Evolutionary conservation across 2,797 vertebrate genomes (phyloP).

Genomic region (Myotis vivesi): DNA sequence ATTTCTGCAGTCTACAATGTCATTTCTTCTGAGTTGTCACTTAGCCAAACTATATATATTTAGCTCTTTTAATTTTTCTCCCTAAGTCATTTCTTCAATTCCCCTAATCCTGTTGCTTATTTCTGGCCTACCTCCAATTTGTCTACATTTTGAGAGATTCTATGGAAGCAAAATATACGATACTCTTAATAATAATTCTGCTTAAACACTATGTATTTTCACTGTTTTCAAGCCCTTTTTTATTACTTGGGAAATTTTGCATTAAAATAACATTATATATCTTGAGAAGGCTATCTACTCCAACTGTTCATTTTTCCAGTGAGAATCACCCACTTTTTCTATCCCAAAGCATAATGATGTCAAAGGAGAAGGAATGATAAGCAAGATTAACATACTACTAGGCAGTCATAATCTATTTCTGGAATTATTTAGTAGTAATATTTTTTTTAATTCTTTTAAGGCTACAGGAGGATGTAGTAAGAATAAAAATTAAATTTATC

Average conservation of each 20-base stretch:
- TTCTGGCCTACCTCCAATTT: not conserved
- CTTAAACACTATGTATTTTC: constrained; percentile 27
- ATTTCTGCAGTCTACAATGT: not conserved
- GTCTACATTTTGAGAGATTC: constrained; percentile 36
- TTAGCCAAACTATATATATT: not conserved
- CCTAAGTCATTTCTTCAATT: constrained; percentile 8
- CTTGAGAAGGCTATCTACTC: constrained; percentile 10
- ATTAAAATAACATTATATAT: constrained; percentile 21
- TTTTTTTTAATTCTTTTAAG: constrained; percentile 53
- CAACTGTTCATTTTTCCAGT: constrained; percentile 33
- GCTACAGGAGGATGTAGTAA: constrained; percentile 24
- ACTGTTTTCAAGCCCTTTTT: constrained; percentile 17
- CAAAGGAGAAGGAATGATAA: not conserved
- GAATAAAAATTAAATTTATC: constrained; percentile 75
- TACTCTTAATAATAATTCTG: constrained; percentile 56
- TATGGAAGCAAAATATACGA: constrained; percentile 21
- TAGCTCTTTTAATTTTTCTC: constrained; percentile 38
- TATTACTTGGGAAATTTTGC: constrained; percentile 33
- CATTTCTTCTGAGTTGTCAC: not conserved
- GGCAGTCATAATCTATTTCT: constrained; percentile 38
- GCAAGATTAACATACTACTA: constrained; percentile 39
- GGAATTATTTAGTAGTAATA: constrained; percentile 46
- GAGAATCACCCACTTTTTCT: constrained; percentile 29
- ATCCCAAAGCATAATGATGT: constrained; percentile 39
- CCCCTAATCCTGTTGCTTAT: not conserved